Base-by-base conservation (phyloP, 1,140 invertebrate genomes). In the Formica selysi region DNA sequence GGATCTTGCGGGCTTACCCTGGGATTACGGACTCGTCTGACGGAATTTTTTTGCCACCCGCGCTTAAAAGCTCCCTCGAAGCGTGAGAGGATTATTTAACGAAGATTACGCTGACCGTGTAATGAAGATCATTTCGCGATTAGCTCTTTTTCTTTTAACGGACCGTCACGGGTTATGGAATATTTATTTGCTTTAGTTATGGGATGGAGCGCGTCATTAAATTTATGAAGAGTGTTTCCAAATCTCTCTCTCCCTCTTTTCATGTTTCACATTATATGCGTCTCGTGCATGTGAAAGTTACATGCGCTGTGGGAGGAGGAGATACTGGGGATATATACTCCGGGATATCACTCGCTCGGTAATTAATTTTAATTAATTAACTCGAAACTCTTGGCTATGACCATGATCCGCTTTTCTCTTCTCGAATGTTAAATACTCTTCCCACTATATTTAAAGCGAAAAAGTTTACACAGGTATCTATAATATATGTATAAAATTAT, bases 301-400 rank as follows among this genome's bases (percentile, higher is more conserved):
- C 51, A 73, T 59, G 65, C 51, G 51, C 51, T 22, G 13, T 38
- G 59, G 67, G 26, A 71, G 54, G 19, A 73, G 57, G 48, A 51
- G 48, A 51, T 51, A 51, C 48, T 13, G 4, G 67, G 54, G 79
- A 48, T 48, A 73, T 48, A 73, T 61, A 68, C 68, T 51, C 79
- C 26, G 16, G 79, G n/a, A 73, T 73, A 83, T 54, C 78, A 70
- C 36, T 71, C 65, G 32, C 78, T 71, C 11, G 51, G 76, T 80
- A 80, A 80, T 80, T 78, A 78, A 78, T 65, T 78, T 78, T 78
- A 78, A 78, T 78, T 78, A 78, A 78, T 78, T 78, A 78, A 78
- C 76, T 78, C 11, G 61, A 78, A 78, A 78, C 71, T 74, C 71
- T 74, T 59, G 71, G 71, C 36, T 74, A 59, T 61, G 71, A 59